Evolutionary conservation across 2,797 vertebrate species (phyloP), one percentile per base, ranked within the genome.

Genomic region (Toxotes lorentzi): DNA sequence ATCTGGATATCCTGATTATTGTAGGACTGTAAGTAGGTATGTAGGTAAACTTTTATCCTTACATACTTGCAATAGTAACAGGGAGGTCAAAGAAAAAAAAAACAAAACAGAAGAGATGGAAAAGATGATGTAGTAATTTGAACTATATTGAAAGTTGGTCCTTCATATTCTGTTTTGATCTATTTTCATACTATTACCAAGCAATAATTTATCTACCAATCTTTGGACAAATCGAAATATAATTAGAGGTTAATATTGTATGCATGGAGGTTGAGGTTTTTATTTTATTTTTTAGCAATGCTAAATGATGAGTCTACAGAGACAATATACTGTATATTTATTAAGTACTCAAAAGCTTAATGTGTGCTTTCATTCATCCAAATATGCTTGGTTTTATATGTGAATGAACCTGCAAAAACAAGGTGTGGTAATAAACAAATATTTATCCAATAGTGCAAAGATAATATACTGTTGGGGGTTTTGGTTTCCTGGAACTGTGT

Each of bases 401-500:
- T 32, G 19, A 62, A 62, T 62, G 48, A 14, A 17, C 38, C 72
- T 59, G 7, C 14, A 62, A 45, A 24, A 38, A 56, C n/a, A 64
- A 34, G 38, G 7, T 23, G 34, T 78, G 27, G 27, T 30, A 53
- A 61, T 63, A 23, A 60, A 32, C 4, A 65, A 13, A 56, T 58
- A 50, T 47, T 57, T 57, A 17, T 65, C 62, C 35, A n/a, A 58
- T 63, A 14, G 21, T 53, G 35, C 48, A 62, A 60, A 74, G 8
- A 67, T 34, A 23, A 76, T 69, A 59, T 65, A 38, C 24, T 57
- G 19, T 35, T 35, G 19, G 35, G 32, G 24, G 69, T 69, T 72
- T 10, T 41, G 64, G 67, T 70, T 68, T 79, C 70, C 80, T 83
- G 69, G 61, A 67, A 57, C 40, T 16, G n/a, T 23, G 34, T 50